Evolutionary conservation across 2,797 vertebrate species (phyloP).

Genomic region (Bucorvus abyssinicus): DNA sequence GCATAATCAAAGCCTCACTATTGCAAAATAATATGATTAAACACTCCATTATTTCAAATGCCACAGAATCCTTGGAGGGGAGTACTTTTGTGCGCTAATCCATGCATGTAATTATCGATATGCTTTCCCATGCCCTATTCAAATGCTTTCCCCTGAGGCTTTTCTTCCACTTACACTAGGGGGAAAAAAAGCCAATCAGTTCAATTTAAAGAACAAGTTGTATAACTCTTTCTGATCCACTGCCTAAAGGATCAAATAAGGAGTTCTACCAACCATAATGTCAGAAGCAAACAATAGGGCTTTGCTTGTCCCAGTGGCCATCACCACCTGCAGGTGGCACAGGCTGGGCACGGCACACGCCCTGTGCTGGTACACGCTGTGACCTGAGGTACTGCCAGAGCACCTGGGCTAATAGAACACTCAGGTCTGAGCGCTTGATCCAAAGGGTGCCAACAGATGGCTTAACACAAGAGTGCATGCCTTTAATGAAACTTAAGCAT

Average conservation of each 20-base stretch:
- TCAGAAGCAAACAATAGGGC: background rate
- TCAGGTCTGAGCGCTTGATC: background rate
- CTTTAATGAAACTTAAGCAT: background rate
- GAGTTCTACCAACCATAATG: background rate
- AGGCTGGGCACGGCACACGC: background rate
- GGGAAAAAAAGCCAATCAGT: background rate
- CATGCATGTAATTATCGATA: slow-evolving; percentile 50
- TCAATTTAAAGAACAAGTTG: slow-evolving; percentile 49
- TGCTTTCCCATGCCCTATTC: slow-evolving; percentile 3
- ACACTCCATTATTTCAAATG: slow-evolving; percentile 30
- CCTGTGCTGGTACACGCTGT: background rate
- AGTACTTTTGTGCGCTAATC: slow-evolving; percentile 42
- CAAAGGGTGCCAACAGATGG: background rate
- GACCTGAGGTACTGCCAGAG: background rate
- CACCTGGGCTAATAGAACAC: background rate
- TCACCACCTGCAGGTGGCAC: background rate
- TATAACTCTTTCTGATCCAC: slow-evolving; percentile 37
- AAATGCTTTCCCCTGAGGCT: slow-evolving; percentile 31
- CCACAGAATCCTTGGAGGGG: slow-evolving; percentile 32
- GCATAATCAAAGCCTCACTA: slow-evolving; percentile 46
- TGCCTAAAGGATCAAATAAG: slow-evolving; percentile 37
- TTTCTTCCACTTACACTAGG: slow-evolving; percentile 38
- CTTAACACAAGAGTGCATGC: background rate
- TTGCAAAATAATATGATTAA: slow-evolving; percentile 62
- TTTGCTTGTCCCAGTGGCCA: background rate